Evolutionary conservation across 1,140 invertebrate genomes (phyloP).

Genomic region (Drosophila nigrodunni): DNA sequence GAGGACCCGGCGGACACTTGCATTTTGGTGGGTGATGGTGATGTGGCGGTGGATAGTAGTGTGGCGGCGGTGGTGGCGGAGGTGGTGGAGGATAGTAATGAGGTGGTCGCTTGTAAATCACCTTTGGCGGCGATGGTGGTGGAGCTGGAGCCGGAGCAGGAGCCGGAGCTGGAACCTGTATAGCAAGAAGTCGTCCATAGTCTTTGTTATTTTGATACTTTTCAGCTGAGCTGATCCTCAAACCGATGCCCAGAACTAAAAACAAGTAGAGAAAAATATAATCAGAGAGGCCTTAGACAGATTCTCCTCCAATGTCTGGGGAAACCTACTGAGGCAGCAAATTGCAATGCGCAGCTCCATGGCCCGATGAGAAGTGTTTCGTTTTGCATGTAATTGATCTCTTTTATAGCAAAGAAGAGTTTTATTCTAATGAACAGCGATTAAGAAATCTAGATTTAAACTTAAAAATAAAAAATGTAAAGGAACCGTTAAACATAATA

Average conservation of each 20-base stretch:
- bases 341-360: conserved; percentile 26
- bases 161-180: conserved; percentile 5
- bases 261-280: neutral
- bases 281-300: neutral
- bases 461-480: neutral
- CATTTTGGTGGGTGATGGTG: conserved; percentile 22
- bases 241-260: conserved; percentile 16
- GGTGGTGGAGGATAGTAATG: conserved; percentile 30
- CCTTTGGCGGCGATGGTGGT: conserved; percentile 18
- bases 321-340: conserved; percentile 20
- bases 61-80: conserved; percentile 12
- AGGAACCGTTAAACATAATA: conserved; percentile 36
- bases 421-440: conserved; percentile 21
- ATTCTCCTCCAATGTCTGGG: neutral
- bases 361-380: conserved; percentile 26
- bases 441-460: conserved; percentile 6
- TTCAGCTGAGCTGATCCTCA: conserved; percentile 2
- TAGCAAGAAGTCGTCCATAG: conserved; percentile 7
- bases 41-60: conserved; percentile 13
- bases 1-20: conserved; percentile 38
- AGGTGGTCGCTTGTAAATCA: conserved; percentile 25
- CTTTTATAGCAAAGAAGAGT: conserved; percentile 34
- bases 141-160: neutral
- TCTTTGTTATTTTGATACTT: neutral
- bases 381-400: conserved; percentile 26